These are phyloP conservation scores for Ridgeia piscesae DNA, from an alignment of 1,140 invertebrate genomes.

Conservation along the genomic window DNA sequence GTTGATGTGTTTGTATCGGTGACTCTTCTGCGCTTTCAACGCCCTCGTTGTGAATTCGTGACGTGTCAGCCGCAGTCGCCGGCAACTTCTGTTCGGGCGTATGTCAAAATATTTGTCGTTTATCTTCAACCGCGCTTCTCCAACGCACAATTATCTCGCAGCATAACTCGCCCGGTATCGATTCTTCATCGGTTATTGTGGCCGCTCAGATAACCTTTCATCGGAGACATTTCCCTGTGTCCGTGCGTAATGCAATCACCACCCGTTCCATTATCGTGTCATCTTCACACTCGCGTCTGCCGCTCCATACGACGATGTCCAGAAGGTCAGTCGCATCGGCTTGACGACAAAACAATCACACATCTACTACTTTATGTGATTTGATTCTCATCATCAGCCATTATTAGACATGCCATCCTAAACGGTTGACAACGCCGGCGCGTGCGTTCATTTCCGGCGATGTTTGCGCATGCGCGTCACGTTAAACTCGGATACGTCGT, in stretches of 20 bases:
- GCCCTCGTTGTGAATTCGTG: not conserved
- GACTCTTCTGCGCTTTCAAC: not conserved
- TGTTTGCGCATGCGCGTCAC: not conserved
- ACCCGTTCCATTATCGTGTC: not conserved
- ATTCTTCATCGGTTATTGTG: not conserved
- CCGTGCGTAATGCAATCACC: not conserved
- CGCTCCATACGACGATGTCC: not conserved
- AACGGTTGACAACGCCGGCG: not conserved
- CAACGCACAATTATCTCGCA: not conserved
- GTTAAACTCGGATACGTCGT: not conserved
- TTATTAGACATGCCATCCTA: not conserved
- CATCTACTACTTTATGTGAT: slow-evolving; percentile 1
- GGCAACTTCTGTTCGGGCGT: not conserved
- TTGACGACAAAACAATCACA: not conserved
- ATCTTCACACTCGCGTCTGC: not conserved
- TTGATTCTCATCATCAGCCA: not conserved
- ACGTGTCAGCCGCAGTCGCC: not conserved
- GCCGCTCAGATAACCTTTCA: not conserved
- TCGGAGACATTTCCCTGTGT: not conserved
- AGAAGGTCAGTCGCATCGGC: not conserved
- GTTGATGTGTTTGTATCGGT: not conserved
- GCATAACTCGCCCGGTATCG: not conserved
- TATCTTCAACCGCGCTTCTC: not conserved
- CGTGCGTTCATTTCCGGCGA: not conserved
- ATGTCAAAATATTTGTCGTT: not conserved